Percentiles rank a stretch among this genome's conserved stretches.
phyloP scores from a whole-genome alignment of 2,797 vertebrate genomes.

The Hoplostethus mediterraneus region DNA sequence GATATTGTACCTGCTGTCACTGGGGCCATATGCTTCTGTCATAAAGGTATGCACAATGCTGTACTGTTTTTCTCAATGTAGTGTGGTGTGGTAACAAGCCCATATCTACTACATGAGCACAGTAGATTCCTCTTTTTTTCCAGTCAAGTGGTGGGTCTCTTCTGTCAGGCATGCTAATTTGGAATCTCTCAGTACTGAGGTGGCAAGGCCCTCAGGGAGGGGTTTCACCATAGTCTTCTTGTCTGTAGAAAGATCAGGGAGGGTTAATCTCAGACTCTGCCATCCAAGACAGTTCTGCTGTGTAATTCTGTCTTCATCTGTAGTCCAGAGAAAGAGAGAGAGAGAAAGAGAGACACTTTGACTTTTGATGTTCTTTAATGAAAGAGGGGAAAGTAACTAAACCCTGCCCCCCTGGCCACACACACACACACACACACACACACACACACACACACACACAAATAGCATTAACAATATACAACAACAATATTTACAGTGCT shows the following conservation, averaged over 20 bases:
- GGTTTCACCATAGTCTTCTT: conserved; percentile 72
- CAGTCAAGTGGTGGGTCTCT: conserved; percentile 73
- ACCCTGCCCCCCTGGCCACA: too few species aligned
- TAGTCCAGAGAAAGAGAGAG: conserved; percentile 61
- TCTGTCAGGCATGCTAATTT: conserved; percentile 73
- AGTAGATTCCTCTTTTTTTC: conserved; percentile 48
- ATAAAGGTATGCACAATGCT: conserved; percentile 31
- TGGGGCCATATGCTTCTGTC: conserved; percentile 40
- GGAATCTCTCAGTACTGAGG: conserved; percentile 69
- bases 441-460: too few species aligned
- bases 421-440: too few species aligned
- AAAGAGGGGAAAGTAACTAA: too few species aligned
- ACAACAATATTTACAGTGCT: too few species aligned
- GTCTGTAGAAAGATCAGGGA: conserved; percentile 79
- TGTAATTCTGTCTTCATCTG: conserved; percentile 77
- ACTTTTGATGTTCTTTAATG: too few species aligned
- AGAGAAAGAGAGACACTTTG: conserved; percentile 1
- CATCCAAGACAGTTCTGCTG: conserved; percentile 75
- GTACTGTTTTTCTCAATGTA: conserved; percentile 10
- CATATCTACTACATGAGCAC: conserved; percentile 40
- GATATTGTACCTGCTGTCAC: conserved; percentile 31
- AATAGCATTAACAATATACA: too few species aligned
- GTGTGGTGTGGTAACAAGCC: conserved; percentile 53
- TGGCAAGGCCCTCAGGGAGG: conserved; percentile 69
- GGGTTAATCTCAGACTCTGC: conserved; percentile 77